phyloP scores from a whole-genome alignment of 1,140 invertebrate genomes.

The Homalodisca vitripennis region DNA sequence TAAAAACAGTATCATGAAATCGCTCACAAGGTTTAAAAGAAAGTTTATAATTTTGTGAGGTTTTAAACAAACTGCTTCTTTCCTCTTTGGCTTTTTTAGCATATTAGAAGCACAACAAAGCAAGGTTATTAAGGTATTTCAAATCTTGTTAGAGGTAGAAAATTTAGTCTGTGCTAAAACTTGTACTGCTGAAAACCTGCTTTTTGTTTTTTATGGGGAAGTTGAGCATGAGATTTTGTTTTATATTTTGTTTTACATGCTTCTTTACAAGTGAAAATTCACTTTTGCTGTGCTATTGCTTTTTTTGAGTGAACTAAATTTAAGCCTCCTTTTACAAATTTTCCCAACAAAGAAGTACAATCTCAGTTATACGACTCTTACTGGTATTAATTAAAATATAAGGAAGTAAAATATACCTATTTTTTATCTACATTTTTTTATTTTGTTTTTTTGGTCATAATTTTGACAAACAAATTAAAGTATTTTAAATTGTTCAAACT shows the following conservation, averaged over 20 bases:
- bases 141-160: slow-evolving; percentile 17
- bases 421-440: no score
- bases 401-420: no score
- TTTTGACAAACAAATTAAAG: no score
- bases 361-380: neutral
- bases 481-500: no score
- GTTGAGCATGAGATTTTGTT: slow-evolving; percentile 33
- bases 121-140: slow-evolving; percentile 33
- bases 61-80: slow-evolving; percentile 20
- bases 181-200: slow-evolving; percentile 21
- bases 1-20: no score
- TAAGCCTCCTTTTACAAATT: no score
- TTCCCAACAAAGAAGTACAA: slow-evolving; percentile 4
- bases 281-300: slow-evolving; percentile 18
- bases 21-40: no score
- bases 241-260: slow-evolving; percentile 1
- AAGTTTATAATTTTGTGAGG: no score
- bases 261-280: neutral
- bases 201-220: slow-evolving; percentile 32
- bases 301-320: slow-evolving; percentile 12
- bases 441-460: no score
- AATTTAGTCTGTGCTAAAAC: slow-evolving; percentile 15
- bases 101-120: slow-evolving; percentile 30
- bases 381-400: neutral
- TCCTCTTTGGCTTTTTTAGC: slow-evolving; percentile 35